phyloP scores from a whole-genome alignment of 2,797 vertebrate genomes.

The Megaceryle alcyon region DNA sequence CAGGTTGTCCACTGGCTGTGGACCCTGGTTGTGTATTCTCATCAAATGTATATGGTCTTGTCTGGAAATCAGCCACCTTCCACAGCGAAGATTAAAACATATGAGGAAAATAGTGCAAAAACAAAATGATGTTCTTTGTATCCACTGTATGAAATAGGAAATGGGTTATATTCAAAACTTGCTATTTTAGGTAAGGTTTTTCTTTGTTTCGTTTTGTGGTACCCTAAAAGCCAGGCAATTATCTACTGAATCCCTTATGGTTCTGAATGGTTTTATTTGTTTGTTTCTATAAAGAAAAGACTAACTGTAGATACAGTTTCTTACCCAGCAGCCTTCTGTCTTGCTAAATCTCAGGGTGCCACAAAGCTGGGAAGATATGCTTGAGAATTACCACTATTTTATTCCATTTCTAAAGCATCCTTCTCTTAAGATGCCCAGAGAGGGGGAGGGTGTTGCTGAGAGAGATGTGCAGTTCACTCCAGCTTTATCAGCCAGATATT shows the following conservation, averaged over 20 bases:
- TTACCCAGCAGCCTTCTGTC: neutral
- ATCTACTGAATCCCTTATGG: neutral
- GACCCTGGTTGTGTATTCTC: rapidly evolving
- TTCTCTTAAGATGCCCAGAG: neutral
- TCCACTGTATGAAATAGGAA: neutral
- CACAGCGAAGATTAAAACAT: neutral
- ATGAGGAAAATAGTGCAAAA: neutral
- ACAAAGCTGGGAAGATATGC: neutral
- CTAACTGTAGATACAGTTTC: neutral
- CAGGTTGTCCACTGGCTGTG: neutral
- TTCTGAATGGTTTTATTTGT: neutral
- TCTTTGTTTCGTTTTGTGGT: neutral
- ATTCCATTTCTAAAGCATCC: neutral
- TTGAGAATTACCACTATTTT: neutral
- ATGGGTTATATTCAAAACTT: neutral
- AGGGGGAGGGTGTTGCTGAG: neutral
- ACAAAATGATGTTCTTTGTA: neutral
- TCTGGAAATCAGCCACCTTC: neutral
- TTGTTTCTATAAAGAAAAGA: neutral
- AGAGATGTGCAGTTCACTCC: neutral
- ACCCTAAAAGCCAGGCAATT: neutral
- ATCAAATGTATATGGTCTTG: neutral
- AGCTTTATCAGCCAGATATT: neutral
- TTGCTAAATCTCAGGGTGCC: neutral
- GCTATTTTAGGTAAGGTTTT: neutral